phyloP scores from a whole-genome alignment of 1,140 invertebrate species.

The Zaprionus tsacasi region DNA sequence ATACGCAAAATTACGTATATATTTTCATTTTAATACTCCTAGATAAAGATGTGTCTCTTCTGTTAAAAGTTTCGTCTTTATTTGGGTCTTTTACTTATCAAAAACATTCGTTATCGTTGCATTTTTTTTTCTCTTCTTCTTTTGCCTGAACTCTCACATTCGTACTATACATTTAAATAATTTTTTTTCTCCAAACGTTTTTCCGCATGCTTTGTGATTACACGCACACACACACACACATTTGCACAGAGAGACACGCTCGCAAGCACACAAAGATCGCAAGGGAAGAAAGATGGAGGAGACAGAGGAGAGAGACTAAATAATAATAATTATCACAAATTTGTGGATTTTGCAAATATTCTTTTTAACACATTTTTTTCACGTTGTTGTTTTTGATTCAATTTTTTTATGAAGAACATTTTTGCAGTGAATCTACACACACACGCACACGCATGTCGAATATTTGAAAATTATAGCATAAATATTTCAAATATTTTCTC shows the following conservation, averaged over 20 bases:
- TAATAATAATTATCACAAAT: constrained; percentile 44
- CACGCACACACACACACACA: constrained; percentile 33
- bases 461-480: constrained; percentile 47
- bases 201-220: constrained; percentile 52
- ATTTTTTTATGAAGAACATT: constrained; percentile 47
- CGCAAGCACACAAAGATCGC: constrained; percentile 25
- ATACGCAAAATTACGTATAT: not conserved
- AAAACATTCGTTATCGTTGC: not conserved
- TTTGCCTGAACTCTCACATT: constrained; percentile 22
- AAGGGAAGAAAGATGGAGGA: constrained; percentile 26
- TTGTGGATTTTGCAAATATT: constrained; percentile 58
- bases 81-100: not conserved
- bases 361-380: constrained; percentile 63
- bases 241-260: constrained; percentile 15
- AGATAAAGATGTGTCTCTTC: not conserved
- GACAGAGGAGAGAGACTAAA: constrained; percentile 25
- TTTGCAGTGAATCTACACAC: constrained; percentile 15
- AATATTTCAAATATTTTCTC: constrained; percentile 46
- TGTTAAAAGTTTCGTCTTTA: not conserved
- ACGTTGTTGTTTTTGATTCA: constrained; percentile 14
- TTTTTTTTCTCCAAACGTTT: constrained; percentile 44
- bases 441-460: constrained; percentile 22
- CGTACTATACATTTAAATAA: constrained; percentile 23
- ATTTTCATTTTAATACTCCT: not conserved
- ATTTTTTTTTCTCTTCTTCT: constrained; percentile 5